phyloP scores from a whole-genome alignment of 2,113 vertebrate species.

The Rhea pennata region DNA sequence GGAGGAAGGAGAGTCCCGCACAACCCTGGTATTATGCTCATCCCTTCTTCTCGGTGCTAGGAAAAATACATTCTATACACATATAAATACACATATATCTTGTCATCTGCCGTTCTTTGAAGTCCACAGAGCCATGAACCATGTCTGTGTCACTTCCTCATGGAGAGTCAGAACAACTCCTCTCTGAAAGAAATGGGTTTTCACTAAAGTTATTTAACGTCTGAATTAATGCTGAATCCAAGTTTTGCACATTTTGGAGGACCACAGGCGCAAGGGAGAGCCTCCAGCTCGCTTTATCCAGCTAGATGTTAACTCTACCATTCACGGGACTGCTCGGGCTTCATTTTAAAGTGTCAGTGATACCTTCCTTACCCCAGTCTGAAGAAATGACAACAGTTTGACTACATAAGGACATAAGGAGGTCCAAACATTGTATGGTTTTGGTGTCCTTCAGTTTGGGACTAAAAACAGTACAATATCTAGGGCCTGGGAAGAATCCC shows the following conservation, averaged over 20 bases:
- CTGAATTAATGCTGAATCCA: too few species aligned
- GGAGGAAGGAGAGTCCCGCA: neutral
- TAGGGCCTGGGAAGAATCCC: neutral
- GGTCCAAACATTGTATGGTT: neutral
- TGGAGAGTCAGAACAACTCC: neutral
- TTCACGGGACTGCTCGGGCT: neutral
- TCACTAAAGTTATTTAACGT: neutral
- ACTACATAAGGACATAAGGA: neutral
- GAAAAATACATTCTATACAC: neutral
- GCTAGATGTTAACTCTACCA: constrained; percentile 26
- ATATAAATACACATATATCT: too few species aligned
- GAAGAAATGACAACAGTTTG: neutral
- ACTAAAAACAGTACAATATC: neutral
- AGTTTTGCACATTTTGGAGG: too few species aligned
- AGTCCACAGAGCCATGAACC: accelerated
- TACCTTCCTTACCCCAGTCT: neutral
- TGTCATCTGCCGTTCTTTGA: neutral
- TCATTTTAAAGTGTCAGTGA: neutral
- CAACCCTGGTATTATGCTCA: neutral
- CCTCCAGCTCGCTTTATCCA: neutral
- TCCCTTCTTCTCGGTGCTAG: neutral
- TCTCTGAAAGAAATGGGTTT: neutral
- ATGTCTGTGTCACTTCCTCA: too few species aligned
- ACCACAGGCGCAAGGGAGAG: neutral
- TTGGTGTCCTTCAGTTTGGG: accelerated